Percentiles rank a stretch among this genome's conserved stretches.
phyloP scores from a whole-genome alignment of 2,888 invertebrate species.

The Desoria tigrina region DNA sequence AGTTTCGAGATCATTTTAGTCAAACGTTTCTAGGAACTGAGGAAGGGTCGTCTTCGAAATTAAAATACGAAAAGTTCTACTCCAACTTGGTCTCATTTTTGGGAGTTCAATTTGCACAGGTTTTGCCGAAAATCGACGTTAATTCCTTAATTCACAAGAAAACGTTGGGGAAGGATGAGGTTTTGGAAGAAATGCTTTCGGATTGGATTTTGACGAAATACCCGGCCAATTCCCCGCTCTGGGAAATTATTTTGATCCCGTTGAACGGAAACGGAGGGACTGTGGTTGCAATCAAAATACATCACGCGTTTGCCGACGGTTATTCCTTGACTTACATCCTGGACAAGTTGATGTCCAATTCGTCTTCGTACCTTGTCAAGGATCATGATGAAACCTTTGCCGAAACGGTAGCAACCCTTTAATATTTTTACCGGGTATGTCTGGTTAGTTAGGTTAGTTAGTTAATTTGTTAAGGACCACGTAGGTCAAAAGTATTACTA shows the following conservation, averaged over 20 bases:
- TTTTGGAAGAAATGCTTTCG: constrained; percentile 1
- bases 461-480: no score
- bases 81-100: constrained; percentile 11
- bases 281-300: constrained; percentile 29
- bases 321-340: constrained; percentile 30
- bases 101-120: constrained; percentile 15
- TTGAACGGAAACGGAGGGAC: background rate
- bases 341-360: constrained; percentile 20
- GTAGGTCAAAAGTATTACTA: no score
- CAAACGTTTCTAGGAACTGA: constrained; percentile 3
- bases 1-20: constrained; percentile 12
- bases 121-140: background rate
- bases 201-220: constrained; percentile 15
- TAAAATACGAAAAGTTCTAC: constrained; percentile 19
- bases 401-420: background rate
- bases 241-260: constrained; percentile 24
- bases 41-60: background rate
- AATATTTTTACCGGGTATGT: no score
- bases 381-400: constrained; percentile 12
- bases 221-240: constrained; percentile 3
- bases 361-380: constrained; percentile 29
- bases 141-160: constrained; percentile 4
- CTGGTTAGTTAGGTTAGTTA: no score
- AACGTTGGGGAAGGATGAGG: background rate
- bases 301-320: constrained; percentile 31